Conservation (phyloP, 2,797 vertebrate species). For the Pyrocephalus nanus region DNA sequence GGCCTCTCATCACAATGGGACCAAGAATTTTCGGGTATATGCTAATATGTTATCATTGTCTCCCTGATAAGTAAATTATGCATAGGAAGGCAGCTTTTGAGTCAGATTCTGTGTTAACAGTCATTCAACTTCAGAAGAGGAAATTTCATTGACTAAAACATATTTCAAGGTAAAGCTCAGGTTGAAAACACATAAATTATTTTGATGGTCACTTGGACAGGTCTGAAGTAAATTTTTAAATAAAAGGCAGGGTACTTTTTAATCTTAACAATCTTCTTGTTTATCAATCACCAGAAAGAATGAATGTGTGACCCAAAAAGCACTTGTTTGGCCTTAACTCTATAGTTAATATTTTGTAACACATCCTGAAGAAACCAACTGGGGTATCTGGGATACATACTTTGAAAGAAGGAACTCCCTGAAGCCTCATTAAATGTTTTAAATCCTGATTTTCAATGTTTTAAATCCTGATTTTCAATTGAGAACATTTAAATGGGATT, state of each 20-base stretch:
- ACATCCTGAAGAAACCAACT: neutral
- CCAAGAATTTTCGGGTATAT: neutral
- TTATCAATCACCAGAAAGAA: neutral
- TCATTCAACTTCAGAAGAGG: neutral
- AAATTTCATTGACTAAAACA: neutral
- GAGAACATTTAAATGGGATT: neutral
- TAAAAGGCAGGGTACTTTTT: neutral
- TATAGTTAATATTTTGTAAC: neutral
- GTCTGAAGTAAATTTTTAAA: neutral
- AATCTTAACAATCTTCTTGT: neutral
- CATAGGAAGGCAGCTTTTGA: neutral
- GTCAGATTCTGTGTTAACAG: neutral
- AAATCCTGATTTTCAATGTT: neutral
- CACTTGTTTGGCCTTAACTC: neutral
- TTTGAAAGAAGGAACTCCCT: neutral
- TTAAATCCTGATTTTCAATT: neutral
- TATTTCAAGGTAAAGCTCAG: neutral
- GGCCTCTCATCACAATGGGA: neutral
- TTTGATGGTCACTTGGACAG: neutral
- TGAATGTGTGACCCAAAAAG: neutral
- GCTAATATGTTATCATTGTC: neutral
- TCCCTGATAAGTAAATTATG: neutral
- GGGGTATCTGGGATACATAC: neutral
- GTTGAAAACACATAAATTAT: neutral
- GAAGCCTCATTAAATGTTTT: neutral